Base-by-base conservation (phyloP, 1,140 invertebrate species). In the Drosophila sulfurigaster region DNA sequence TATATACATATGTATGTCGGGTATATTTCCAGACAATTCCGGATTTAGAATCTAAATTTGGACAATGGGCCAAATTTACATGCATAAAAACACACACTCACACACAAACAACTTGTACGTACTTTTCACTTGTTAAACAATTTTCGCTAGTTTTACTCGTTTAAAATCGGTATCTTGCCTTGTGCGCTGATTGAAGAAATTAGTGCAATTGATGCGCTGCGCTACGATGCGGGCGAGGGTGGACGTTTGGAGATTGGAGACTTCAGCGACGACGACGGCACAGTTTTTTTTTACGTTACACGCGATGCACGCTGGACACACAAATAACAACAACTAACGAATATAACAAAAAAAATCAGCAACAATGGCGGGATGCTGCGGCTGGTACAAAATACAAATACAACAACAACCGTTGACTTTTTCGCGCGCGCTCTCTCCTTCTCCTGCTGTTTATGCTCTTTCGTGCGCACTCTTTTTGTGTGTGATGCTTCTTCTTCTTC, bases 101-200 rank as follows among this genome's bases (percentile, higher is more conserved):
- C 3, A 51, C 13, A 43, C 5, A 64, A 62, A 70, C 52, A 77
- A 25, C 20, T 85, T 59, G 67, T 67, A 72, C 28, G 38, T 60
- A 57, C 49, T 72, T 76, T 76, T 76, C 52, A 72, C 66, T 81
- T 79, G 83, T 82, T 69, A 75, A 83, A 89, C 81, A 81, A 89
- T 89, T 89, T 88, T 83, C 74, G 83, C 83, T 80, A 89, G 83
- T 88, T 88, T 89, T 85, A 89, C 83, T 88, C 74, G 81, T 66
- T 85, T 63, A 78, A 76, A 73, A 79, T 79, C 41, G 75, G 59
- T 63, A 63, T 80, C 82, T 87, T 76, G 82, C 83, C 85, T 87
- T 83, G 85, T 82, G 76, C 69, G 85, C 69, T 87, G 83, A 87
- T 88, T 83, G 78, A 89, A 83, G 81, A 89, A 88, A 88, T 88